Evolutionary conservation across 1,140 invertebrate species (phyloP), one percentile per base, ranked within the genome.

Genomic region (Cyclargus thomasi): DNA sequence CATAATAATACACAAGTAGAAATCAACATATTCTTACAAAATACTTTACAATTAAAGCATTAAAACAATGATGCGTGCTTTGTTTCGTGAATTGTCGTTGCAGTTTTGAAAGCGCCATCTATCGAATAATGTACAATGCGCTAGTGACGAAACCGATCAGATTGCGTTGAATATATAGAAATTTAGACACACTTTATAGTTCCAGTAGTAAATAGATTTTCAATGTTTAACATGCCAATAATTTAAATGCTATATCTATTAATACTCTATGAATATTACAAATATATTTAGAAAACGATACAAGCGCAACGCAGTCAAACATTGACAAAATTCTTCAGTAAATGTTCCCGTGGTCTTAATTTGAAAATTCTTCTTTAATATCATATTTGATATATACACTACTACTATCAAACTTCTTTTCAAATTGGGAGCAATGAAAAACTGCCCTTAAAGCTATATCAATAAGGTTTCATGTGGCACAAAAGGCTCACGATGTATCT

Each of bases 31-130:
- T 59, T 59, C 21, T 59, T 59, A 59, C 55, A 59, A 21, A 59
- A 59, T 59, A 59, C 55, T 59, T 59, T 59, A 59, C 17, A 59
- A 59, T 59, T 59, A 59, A 59, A 59, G 55, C 55, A 59, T 59
- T 59, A 59, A 59, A 59, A 59, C 55, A 59, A 59, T 59, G 55
- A 59, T 59, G 20, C 55, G 55, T 59, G 7, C 55, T 20, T 21
- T 59, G 17, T 20, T 17, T 18, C 20, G 10, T 22, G 20, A 21
- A 20, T 11, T 20, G 21, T 59, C 55, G 55, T 59, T 59, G 18
- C 55, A 21, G 55, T 20, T 59, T 55, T n/a, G 10, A 21, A n/a
- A 59, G 55, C 55, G 55, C 55, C 55, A 59, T 59, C 55, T 59
- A 59, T 18, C 18, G 18, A 59, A 11, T 17, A 59, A 20, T 59